These are phyloP conservation scores for Sebastes fasciatus DNA, from an alignment of 2,113 vertebrate genomes.

Conservation along the genomic window DNA sequence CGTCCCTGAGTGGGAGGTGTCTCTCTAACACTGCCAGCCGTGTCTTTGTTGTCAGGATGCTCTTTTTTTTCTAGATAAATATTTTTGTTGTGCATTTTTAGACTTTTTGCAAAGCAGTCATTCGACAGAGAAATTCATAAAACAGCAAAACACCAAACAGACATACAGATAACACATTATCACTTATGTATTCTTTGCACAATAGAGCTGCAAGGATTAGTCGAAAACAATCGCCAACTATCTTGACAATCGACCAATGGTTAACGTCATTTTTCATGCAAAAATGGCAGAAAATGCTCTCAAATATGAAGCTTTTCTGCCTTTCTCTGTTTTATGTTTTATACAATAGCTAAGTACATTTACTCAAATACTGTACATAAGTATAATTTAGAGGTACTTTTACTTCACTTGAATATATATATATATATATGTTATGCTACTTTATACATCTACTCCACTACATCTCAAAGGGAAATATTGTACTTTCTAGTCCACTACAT, in stretches of 20 bases:
- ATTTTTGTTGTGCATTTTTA: background rate
- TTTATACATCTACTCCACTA: no score
- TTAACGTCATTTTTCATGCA: background rate
- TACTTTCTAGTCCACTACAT: no score
- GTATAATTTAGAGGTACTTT: no score
- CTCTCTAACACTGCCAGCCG: background rate
- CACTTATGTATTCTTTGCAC: background rate
- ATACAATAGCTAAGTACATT: no score
- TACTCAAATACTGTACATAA: no score
- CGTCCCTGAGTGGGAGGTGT: conserved; percentile 7
- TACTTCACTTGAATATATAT: no score
- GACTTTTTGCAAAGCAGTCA: background rate
- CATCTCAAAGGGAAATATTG: no score
- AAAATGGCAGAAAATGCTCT: background rate
- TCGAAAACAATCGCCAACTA: background rate
- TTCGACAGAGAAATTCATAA: background rate
- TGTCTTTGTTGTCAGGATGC: background rate
- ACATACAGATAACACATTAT: background rate
- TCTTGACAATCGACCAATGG: background rate
- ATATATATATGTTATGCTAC: no score
- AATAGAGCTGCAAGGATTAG: background rate
- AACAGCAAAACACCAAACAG: no score
- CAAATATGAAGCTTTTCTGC: no score
- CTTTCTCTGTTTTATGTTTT: no score
- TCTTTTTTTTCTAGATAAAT: background rate